These are phyloP conservation scores for Porites evermanni DNA, from an alignment of 92 coral and sea anemone species.

Conservation along the genomic window DNA sequence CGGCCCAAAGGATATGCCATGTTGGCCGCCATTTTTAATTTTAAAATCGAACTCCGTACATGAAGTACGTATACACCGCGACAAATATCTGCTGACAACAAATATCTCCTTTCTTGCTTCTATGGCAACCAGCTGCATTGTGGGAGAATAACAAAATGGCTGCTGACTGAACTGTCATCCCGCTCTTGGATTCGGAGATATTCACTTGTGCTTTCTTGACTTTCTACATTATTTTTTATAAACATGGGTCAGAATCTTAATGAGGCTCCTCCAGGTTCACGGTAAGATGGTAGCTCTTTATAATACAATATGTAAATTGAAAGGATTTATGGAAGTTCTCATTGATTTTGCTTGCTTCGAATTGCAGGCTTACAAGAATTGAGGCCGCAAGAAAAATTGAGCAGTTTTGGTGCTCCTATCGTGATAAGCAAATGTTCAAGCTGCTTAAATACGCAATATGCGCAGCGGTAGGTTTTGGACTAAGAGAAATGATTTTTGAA, in stretches of 20 bases:
- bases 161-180: no score
- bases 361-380: slow-evolving; percentile 62
- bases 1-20: slow-evolving; percentile 54
- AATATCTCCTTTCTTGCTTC: slow-evolving; percentile 18
- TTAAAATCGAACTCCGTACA: not conserved
- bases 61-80: not conserved
- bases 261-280: slow-evolving; percentile 45
- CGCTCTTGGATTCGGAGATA: no score
- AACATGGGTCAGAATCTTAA: slow-evolving; percentile 67
- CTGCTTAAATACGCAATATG: slow-evolving; percentile 96
- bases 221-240: not conserved
- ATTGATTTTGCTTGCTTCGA: not conserved
- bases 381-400: slow-evolving; percentile 90
- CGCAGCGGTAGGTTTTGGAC: slow-evolving; percentile 87
- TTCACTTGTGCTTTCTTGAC: not conserved
- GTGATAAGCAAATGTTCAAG: slow-evolving; percentile 96
- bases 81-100: not conserved
- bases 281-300: slow-evolving; percentile 18
- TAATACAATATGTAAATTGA: not conserved
- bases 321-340: not conserved
- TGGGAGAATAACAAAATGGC: slow-evolving; percentile 34
- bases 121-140: slow-evolving; percentile 35
- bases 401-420: slow-evolving; percentile 88
- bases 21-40: slow-evolving; percentile 88
- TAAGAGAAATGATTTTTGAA: no score